Evolutionary conservation across 2,797 vertebrate genomes (phyloP).

Genomic region (Salarias fasciatus): DNA sequence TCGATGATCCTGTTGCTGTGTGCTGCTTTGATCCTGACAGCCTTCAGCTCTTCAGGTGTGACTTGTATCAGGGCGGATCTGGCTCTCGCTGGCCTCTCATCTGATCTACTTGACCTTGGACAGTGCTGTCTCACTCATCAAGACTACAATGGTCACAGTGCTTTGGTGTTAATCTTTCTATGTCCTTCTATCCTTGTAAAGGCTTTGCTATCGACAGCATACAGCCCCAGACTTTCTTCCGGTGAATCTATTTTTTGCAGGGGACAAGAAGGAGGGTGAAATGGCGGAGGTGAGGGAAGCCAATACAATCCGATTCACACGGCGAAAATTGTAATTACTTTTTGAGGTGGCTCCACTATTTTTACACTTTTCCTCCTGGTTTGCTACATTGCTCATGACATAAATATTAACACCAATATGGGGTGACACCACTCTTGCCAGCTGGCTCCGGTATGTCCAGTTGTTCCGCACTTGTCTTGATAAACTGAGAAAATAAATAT

Average conservation of each 20-base stretch:
- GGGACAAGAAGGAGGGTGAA: conserved; percentile 19
- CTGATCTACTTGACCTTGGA: conserved; percentile 51
- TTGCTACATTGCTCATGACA: no score
- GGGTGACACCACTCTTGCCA: no score
- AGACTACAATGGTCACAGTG: conserved; percentile 27
- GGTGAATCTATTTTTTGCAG: conserved; percentile 28
- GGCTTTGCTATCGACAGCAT: conserved; percentile 28
- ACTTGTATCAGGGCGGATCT: conserved; percentile 29
- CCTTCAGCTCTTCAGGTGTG: conserved; percentile 26
- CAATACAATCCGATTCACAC: conserved; percentile 28
- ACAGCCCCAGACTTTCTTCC: conserved; percentile 25
- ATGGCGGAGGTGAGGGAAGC: conserved; percentile 32
- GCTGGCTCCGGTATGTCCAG: no score
- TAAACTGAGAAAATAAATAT: no score
- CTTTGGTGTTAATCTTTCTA: conserved; percentile 47
- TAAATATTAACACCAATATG: no score
- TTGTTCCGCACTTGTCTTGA: no score
- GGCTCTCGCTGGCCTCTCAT: conserved; percentile 27
- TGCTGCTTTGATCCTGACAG: conserved; percentile 23
- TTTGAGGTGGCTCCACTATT: no score
- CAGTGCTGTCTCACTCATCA: conserved; percentile 30
- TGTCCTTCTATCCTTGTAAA: conserved; percentile 30
- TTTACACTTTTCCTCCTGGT: no score
- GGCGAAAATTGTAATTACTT: not conserved
- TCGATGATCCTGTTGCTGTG: conserved; percentile 1